A percentile compares a stretch with the other conserved stretches of the same genome.
phyloP scores from a whole-genome alignment of 1,140 invertebrate genomes.

The Zaprionus gabonicus region DNA sequence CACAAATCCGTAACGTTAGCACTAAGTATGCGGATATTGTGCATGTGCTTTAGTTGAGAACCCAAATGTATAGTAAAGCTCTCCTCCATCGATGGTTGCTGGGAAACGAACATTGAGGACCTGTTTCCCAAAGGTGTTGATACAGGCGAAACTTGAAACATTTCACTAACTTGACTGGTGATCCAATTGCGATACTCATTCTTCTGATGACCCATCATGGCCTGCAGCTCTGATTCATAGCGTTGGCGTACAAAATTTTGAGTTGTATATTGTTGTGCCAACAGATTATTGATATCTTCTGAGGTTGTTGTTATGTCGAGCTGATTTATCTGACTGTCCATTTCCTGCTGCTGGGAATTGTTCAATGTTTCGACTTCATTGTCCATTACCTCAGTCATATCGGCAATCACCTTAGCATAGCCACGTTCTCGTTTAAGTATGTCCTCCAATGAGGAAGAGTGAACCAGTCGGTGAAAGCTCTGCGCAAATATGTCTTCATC shows the following conservation, averaged over 20 bases:
- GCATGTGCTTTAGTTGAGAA: constrained; percentile 99
- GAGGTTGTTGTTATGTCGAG: constrained; percentile 82
- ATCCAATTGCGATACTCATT: constrained; percentile 93
- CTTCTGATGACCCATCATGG: constrained; percentile 91
- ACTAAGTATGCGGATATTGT: constrained; percentile 96
- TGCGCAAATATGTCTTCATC: constrained; percentile 92
- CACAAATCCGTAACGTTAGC: constrained; percentile 95
- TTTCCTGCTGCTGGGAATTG: constrained; percentile 86
- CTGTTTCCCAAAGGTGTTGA: constrained; percentile 80
- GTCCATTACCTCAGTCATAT: constrained; percentile 88
- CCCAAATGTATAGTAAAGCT: constrained; percentile 99
- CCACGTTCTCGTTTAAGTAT: constrained; percentile 92
- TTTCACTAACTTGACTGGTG: constrained; percentile 83
- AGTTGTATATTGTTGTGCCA: constrained; percentile 88
- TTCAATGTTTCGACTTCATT: constrained; percentile 88
- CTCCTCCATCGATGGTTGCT: constrained; percentile 89
- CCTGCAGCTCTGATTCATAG: constrained; percentile 91
- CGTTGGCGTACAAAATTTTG: constrained; percentile 91
- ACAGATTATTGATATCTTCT: constrained; percentile 90
- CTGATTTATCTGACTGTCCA: constrained; percentile 81
- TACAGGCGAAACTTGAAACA: constrained; percentile 74
- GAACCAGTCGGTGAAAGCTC: constrained; percentile 92
- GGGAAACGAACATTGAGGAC: constrained; percentile 83
- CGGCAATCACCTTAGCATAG: constrained; percentile 89
- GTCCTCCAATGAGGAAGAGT: constrained; percentile 90